Evolutionary conservation across 2,113 vertebrate species (phyloP), one percentile per base, ranked within the genome.

Genomic region (Gasterosteus aculeatus): DNA sequence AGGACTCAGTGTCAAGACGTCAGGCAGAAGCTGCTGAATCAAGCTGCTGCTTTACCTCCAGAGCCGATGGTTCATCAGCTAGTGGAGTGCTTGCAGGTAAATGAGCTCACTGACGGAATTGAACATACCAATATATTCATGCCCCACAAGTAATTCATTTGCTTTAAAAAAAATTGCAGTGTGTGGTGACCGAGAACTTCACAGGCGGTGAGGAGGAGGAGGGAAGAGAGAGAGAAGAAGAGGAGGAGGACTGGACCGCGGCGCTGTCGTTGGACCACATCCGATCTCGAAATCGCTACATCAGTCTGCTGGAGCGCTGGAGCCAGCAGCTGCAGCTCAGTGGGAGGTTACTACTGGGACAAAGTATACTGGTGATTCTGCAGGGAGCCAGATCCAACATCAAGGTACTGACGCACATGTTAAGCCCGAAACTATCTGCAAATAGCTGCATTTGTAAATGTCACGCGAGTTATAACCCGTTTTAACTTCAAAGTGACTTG

Each of bases 11-110:
- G 89, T 81, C 63, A 61, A 26, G 1, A 3, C 70, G 58, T 90
- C 70, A 84, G 78, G 44, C 86, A 71, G 51, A 78, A 78, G 65
- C 81, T 90, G 38, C 74, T 77, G 18, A 60, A 76, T 6, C 78
- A 66, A 33, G 89, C 89, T 19, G 78, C 76, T 7, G 19, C 68
- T 7, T 60, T 88, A 15, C 56, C 76, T 1, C 63, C 68, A 16
- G 83, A 90, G 4, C 85, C 87, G 0, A 88, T 88, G 87, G 46
- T 90, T 0, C 87, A 84, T 41, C 70, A 81, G 61, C 81, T 90
- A 6, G 71, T 90, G 0, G 62, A 78, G 39, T 66, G 76, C 46
- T 6, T 77, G 3, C 86, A 88, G 79, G 89, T 90, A 56, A 41
- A 1, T 18, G 0, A 18, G 8, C 42, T 16, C 14, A 12, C 18